Percentiles rank a stretch among this genome's conserved stretches.
Conservation (phyloP, 2,888 invertebrate species). For the Amaurobius ferox region DNA sequence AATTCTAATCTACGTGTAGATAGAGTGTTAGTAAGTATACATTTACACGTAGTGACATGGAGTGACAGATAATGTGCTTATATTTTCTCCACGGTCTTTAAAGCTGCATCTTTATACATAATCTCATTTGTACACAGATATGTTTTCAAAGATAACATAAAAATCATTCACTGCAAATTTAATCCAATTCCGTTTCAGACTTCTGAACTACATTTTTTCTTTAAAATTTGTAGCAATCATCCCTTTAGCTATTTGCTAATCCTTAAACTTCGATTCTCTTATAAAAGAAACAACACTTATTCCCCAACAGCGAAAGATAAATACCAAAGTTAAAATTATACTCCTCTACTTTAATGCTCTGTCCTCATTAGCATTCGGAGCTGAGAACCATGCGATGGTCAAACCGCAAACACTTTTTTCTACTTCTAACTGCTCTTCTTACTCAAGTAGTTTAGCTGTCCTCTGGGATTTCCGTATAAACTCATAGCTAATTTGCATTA, state of each 20-base stretch:
- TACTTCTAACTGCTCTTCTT: slow-evolving; percentile 1
- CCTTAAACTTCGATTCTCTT: background rate
- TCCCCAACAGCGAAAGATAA: slow-evolving; percentile 14
- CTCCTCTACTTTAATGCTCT: background rate
- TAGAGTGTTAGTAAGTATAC: too few species aligned
- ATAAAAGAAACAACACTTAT: slow-evolving; percentile 8
- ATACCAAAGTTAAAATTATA: background rate
- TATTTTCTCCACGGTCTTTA: background rate
- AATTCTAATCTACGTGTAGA: too few species aligned
- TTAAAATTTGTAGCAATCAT: background rate
- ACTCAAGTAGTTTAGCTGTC: background rate
- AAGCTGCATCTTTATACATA: background rate
- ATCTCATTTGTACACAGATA: background rate
- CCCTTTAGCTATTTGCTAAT: slow-evolving; percentile 4
- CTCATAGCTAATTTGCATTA: slow-evolving; percentile 10
- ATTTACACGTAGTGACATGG: too few species aligned
- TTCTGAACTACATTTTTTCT: background rate
- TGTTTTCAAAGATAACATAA: background rate
- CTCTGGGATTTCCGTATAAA: background rate
- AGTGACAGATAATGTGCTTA: background rate
- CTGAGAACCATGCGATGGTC: background rate
- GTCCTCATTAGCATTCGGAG: background rate
- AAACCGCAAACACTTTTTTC: slow-evolving; percentile 11
- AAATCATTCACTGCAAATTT: background rate
- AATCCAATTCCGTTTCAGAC: background rate